These are phyloP conservation scores for Numida meleagris DNA, from an alignment of 2,113 vertebrate genomes.

Conservation along the genomic window DNA sequence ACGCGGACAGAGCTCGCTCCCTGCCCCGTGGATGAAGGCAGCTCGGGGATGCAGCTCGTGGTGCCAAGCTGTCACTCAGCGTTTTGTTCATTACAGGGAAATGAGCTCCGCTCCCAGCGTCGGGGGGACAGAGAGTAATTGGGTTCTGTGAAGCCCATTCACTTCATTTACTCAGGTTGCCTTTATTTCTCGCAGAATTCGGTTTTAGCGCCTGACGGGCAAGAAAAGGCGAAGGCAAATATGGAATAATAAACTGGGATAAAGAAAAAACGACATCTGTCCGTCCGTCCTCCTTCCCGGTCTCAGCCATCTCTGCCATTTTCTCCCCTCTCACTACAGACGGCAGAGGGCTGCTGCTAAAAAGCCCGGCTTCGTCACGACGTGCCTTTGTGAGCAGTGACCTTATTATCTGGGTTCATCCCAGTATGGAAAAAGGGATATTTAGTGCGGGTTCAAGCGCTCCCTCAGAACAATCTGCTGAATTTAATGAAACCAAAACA, in stretches of 20 bases:
- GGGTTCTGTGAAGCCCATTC: constrained; percentile 67
- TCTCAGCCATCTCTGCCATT: neutral
- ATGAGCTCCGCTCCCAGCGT: constrained; percentile 71
- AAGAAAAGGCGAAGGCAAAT: constrained; percentile 64
- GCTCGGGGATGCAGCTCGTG: neutral
- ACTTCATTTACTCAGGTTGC: constrained; percentile 78
- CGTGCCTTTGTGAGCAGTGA: constrained; percentile 10
- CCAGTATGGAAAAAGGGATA: constrained; percentile 19
- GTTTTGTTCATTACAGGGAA: constrained; percentile 70
- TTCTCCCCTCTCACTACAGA: constrained; percentile 24
- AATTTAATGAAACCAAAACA: constrained; percentile 66
- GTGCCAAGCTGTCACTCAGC: constrained; percentile 67
- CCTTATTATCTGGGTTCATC: constrained; percentile 43
- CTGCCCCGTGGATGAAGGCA: neutral
- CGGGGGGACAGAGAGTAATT: constrained; percentile 53
- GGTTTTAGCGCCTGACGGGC: constrained; percentile 65
- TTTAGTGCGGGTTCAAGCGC: constrained; percentile 14
- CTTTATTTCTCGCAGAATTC: constrained; percentile 77
- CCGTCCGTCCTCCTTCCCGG: neutral
- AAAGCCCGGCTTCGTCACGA: constrained; percentile 1
- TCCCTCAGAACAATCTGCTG: constrained; percentile 60
- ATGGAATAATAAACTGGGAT: constrained; percentile 59
- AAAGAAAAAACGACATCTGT: constrained; percentile 31
- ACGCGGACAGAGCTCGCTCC: rapidly evolving
- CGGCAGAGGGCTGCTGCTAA: neutral